phyloP scores from a whole-genome alignment of 1,140 invertebrate genomes.

The Apis mellifera region DNA sequence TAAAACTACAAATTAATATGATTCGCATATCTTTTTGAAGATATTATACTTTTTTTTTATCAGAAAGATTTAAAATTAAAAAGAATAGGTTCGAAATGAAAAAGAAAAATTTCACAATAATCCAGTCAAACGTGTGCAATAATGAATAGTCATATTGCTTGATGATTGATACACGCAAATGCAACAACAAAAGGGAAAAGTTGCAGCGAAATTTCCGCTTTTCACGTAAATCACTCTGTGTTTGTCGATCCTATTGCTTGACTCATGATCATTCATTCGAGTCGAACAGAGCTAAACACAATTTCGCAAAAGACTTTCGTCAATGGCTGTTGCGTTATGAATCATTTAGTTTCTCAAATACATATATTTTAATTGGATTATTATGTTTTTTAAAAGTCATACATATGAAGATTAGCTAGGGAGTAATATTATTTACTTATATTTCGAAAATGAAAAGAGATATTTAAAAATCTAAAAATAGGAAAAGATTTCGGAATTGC shows the following conservation, averaged over 20 bases:
- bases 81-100: not conserved
- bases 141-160: not conserved
- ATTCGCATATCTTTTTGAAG: not conserved
- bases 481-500: no score
- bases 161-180: conserved; percentile 31
- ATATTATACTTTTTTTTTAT: not conserved
- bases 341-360: not conserved
- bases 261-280: not conserved
- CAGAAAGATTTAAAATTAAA: not conserved
- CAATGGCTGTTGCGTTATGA: not conserved
- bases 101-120: conserved; percentile 12
- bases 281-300: not conserved
- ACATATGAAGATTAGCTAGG: no score
- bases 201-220: conserved; percentile 54
- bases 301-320: conserved; percentile 21
- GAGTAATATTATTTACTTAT: no score
- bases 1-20: not conserved
- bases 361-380: not conserved
- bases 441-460: no score
- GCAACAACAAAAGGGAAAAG: conserved; percentile 47
- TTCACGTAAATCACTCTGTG: conserved; percentile 58
- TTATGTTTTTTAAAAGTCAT: no score
- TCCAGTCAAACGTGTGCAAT: not conserved
- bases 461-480: no score
- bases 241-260: not conserved